Base-by-base conservation (phyloP, 1,140 invertebrate genomes). In the Araneus ventricosus region DNA sequence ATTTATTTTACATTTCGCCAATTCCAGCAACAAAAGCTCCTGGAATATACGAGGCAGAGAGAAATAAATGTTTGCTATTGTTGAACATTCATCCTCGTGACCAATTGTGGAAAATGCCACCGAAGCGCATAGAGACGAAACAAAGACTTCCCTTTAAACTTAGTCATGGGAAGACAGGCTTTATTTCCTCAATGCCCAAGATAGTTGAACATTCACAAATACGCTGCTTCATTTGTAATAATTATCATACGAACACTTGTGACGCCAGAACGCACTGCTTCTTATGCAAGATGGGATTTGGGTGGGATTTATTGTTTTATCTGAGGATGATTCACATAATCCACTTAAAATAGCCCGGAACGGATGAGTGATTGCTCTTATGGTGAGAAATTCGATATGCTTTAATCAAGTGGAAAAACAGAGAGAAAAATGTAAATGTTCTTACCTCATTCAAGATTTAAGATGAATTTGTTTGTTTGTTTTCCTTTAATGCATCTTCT, bases 1-100 rank as follows among this genome's bases (percentile, higher is more conserved):
- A 75, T 75, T 75, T 75, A 75, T 75, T 75, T 75, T 75, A 34
- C 70, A 75, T 75, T 75, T 75, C 70, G 5, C 3, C 27, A 75
- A 75, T 75, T 75, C 30, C 34, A 75, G 10, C 70, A 75, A 75
- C 63, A 67, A 67, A 67, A 67, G 27, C 10, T 27, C 27, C 10
- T 14, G 45, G 45, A 52, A 52, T 52, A 52, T 52, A 30, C 8
- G 70, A 34, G 20, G 0, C 10, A 75, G 30, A 4, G 30, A 30
- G 34, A 37, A 75, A 75, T 75, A 30, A 37, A 75, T 75, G 70
- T 75, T 75, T 22, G 34, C 70, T 22, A 37, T 37, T 75, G 70
- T 75, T 37, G 70, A 75, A 30, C 70, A 14, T 75, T 10, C 70
- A 75, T 75, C 70, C 70, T 75, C 70, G 34, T 75, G 70, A 75